Evolutionary conservation across 53 echinoderm and acorn worm species (phyloP), one percentile per base, ranked within the genome.

Genomic region (Patiria pectinifera): DNA sequence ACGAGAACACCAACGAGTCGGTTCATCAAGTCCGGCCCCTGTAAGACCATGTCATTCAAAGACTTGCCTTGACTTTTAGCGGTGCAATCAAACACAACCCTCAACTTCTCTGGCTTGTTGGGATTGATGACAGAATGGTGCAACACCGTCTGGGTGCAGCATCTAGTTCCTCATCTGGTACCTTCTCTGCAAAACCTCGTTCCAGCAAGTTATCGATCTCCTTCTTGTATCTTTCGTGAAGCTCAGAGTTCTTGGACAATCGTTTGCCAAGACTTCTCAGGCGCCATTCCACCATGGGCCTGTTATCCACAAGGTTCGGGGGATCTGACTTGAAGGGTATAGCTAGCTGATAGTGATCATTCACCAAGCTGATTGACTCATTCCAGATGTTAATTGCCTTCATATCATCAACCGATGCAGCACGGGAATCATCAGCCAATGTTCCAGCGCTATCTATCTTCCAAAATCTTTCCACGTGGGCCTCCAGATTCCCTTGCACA

Each of bases 51-150:
- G 19, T 92, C 89, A 78, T 95, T 95, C 43, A 94, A 59, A 4
- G 94, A 92, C 16, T 25, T 91, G 2, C 87, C 91, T 10, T 77
- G 79, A 76, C 44, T 78, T 82, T 91, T 91, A 0, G 95, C 82
- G 4, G 94, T 94, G 87, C 95, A 95, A 49, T 94, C 93, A 83
- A 86, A 95, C 43, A 95, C 95, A n/a, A 91, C 87, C 15, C 93
- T 35, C 19, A 82, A 45, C 69, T 95, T 95, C 10, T 87, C 93
- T 22, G 74, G 74, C 80, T 95, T 95, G 49, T 82, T 86, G 48
- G 91, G 87, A 59, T 86, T 70, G n/a, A 95, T 14, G 6, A 95
- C 91, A 48, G 76, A 78, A 76, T 94, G 94, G 35, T 95, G 95
- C 95, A 95, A 13, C 62, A 86, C 4, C 26, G 43, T 9, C 89